phyloP scores from a whole-genome alignment of 1,140 invertebrate genomes.

The Elymnias hypermnestra region DNA sequence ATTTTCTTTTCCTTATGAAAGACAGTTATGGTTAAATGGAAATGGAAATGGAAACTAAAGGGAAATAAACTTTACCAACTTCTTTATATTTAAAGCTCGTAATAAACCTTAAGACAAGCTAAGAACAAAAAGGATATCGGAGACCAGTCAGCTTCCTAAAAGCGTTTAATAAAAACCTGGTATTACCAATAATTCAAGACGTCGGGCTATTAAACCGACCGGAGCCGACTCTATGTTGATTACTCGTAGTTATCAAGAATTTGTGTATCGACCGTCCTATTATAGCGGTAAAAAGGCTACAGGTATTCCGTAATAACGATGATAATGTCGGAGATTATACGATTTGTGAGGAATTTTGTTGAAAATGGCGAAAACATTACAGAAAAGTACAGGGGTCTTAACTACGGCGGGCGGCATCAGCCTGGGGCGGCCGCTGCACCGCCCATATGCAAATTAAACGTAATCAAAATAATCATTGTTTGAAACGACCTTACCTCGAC shows the following conservation, averaged over 20 bases:
- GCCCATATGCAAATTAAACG: constrained; percentile 72
- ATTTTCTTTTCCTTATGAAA: no score
- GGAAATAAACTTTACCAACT: no score
- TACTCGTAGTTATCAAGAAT: constrained; percentile 71
- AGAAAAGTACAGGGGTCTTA: constrained; percentile 70
- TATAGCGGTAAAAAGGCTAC: constrained; percentile 51
- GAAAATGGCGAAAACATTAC: constrained; percentile 75
- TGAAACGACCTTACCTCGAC: constrained; percentile 27
- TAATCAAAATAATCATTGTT: constrained; percentile 74
- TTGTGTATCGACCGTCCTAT: constrained; percentile 55
- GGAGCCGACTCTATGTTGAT: constrained; percentile 65
- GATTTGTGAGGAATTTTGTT: constrained; percentile 74
- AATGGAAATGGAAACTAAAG: no score
- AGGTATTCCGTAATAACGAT: constrained; percentile 64
- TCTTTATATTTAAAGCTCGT: no score
- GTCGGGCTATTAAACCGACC: constrained; percentile 53
- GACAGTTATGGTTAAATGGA: no score
- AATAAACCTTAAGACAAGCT: no score
- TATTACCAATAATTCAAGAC: constrained; percentile 73
- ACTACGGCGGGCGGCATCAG: constrained; percentile 41
- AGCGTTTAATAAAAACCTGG: constrained; percentile 63
- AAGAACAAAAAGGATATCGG: background rate
- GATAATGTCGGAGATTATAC: constrained; percentile 72
- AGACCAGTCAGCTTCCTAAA: constrained; percentile 59
- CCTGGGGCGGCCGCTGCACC: constrained; percentile 43